phyloP scores from a whole-genome alignment of 2,797 vertebrate genomes.

The Rhynchonycteris naso region DNA sequence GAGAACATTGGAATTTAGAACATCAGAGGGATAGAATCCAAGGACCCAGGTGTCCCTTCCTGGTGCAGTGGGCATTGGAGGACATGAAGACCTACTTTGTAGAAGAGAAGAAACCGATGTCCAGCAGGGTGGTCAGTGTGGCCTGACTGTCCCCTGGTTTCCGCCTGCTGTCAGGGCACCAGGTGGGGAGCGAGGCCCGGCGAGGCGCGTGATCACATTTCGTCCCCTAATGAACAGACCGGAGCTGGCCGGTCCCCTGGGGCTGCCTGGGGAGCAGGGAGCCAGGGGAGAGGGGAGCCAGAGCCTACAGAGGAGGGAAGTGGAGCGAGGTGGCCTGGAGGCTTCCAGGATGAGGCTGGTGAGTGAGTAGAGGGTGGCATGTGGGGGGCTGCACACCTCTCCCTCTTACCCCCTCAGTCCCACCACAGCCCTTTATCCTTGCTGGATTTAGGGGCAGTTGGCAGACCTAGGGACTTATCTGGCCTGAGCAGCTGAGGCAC shows the following conservation, averaged over 20 bases:
- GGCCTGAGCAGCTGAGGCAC: background rate
- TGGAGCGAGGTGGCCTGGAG: background rate
- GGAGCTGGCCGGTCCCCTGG: slow-evolving; percentile 69
- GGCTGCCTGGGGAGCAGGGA: background rate
- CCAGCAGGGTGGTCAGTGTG: background rate
- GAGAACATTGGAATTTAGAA: background rate
- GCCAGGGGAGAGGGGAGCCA: background rate
- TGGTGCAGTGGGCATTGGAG: background rate
- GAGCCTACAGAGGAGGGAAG: background rate
- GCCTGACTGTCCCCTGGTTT: slow-evolving; percentile 22
- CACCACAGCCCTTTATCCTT: background rate
- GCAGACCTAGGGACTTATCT: background rate
- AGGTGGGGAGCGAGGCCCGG: slow-evolving; percentile 77
- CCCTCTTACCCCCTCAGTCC: background rate
- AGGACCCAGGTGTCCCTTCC: background rate
- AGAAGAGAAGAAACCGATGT: slow-evolving; percentile 69
- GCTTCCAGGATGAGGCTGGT: background rate
- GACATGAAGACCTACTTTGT: background rate
- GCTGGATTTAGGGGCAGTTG: background rate
- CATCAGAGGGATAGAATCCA: background rate
- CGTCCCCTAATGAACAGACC: slow-evolving; percentile 76
- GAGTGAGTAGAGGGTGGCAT: background rate
- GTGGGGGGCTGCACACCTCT: background rate
- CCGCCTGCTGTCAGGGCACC: slow-evolving; percentile 63
- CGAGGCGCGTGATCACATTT: slow-evolving; percentile 79